Base-by-base conservation (phyloP, 2,113 vertebrate species). In the Prionailurus bengalensis region DNA sequence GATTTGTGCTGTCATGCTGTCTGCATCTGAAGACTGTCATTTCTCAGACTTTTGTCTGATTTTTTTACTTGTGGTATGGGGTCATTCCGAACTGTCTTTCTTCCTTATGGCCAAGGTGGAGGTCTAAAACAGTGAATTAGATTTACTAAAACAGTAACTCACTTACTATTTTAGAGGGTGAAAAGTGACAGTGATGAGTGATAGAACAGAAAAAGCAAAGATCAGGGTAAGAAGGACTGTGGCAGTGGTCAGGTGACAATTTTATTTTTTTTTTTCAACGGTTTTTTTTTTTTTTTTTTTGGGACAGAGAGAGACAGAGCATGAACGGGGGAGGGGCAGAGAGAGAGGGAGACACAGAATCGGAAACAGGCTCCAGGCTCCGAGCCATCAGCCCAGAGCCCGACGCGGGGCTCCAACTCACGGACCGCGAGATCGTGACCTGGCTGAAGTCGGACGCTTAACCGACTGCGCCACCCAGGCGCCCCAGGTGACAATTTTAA, bases 181-280 rank as follows among this genome's bases (percentile, higher is more conserved):
- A 6, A 17, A 31, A 4, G 66, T 89, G 68, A 51, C 1, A 29
- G 70, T 51, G 86, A 31, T 23, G 29, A 73, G 63, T 15, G 17
- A 7, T 13, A 2, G 80, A 33, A 86, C 58, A 63, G 36, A 70
- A 66, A 86, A 92, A 51, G 42, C 27, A 61, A 29, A 33, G 29
- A 7, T 39, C 4, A 15, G 19, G 7, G 65, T 8, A 3, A 9
- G 36, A 51, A 14, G 29, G 4, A 4, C 1, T 23, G 16, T 29
- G 45, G 9, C 29, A 19, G n/a, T 4, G 21, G 29, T 48, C 21
- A 68, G 5, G 0, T 39, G 42, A 14, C 0, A 6, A 0, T 63
- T 76, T 61, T 33, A 48, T 36, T 36, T 36, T 36, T 36, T 36
- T 36, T 36, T 36, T 36, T 36, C 36, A 36, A 36, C 36, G 36